Percentiles rank a stretch among this genome's conserved stretches.
Evolutionary conservation across 1,140 invertebrate species (phyloP).

Genomic region (Laupala kohalensis): DNA sequence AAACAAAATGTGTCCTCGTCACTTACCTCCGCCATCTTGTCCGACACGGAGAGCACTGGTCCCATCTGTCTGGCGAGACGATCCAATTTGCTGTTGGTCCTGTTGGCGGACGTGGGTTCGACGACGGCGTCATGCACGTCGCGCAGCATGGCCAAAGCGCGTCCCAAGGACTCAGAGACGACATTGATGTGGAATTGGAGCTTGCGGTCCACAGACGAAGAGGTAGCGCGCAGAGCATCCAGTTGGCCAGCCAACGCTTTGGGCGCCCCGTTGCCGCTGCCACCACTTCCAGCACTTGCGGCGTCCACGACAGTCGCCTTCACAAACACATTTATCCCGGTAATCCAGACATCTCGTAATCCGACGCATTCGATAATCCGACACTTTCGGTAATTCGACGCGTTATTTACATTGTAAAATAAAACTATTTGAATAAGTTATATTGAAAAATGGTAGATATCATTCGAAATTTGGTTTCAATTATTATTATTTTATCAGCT

Average conservation of each 20-base stretch:
- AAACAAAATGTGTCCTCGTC: no score
- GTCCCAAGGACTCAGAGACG: conserved; percentile 63
- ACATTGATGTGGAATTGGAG: conserved; percentile 72
- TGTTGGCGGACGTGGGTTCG: conserved; percentile 28
- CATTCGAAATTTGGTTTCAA: no score
- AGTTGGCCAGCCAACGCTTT: conserved; percentile 55
- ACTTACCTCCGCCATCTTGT: conserved; percentile 68
- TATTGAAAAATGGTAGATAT: no score
- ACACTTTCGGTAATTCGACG: no score
- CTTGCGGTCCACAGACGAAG: conserved; percentile 65
- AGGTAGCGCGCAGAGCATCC: conserved; percentile 54
- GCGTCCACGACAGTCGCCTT: conserved; percentile 53
- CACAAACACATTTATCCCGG: no score
- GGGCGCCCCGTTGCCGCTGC: conserved; percentile 60
- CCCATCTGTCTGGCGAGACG: conserved; percentile 60
- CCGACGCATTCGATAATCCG: no score
- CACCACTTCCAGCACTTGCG: conserved; percentile 56
- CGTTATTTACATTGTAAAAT: no score
- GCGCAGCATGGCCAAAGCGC: conserved; percentile 57
- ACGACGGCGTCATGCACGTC: conserved; percentile 70
- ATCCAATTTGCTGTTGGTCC: conserved; percentile 58
- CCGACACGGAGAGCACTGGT: conserved; percentile 68
- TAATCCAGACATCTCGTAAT: no score
- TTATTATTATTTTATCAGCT: no score
- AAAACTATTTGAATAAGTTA: no score